phyloP scores from a whole-genome alignment of 2,797 vertebrate genomes.

The Nannoperca obscura region DNA sequence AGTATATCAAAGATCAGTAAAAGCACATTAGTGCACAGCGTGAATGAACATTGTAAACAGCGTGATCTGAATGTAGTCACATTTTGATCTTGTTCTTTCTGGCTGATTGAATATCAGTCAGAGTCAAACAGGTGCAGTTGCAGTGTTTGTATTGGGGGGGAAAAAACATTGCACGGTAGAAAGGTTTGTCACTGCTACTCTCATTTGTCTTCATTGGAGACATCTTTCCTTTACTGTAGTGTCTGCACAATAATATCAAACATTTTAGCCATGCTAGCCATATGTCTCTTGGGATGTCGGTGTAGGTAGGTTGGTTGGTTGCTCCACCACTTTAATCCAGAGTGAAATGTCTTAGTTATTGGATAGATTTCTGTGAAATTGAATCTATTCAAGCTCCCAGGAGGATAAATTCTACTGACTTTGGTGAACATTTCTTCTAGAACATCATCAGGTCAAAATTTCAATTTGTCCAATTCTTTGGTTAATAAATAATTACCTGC shows the following conservation, averaged over 20 bases:
- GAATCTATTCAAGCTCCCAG: too few relatives aligned
- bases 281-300: not conserved
- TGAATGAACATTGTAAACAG: not conserved
- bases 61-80: conserved; percentile 2
- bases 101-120: conserved; percentile 19
- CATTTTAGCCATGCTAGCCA: not conserved
- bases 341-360: not conserved
- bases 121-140: conserved; percentile 16
- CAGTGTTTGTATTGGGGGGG: conserved; percentile 10
- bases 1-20: not conserved
- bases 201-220: conserved; percentile 9
- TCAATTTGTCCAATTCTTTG: not conserved
- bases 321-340: not conserved
- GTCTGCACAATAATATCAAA: not conserved
- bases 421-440: not conserved
- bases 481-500: not conserved
- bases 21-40: not conserved
- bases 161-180: not conserved
- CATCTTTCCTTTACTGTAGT: not conserved
- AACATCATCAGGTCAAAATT: not conserved
- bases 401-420: not conserved
- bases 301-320: not conserved
- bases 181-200: not conserved
- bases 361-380: not conserved
- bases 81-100: conserved; percentile 10